Conservation (phyloP, 2,113 vertebrate species). For the Hemiscyllium ocellatum region DNA sequence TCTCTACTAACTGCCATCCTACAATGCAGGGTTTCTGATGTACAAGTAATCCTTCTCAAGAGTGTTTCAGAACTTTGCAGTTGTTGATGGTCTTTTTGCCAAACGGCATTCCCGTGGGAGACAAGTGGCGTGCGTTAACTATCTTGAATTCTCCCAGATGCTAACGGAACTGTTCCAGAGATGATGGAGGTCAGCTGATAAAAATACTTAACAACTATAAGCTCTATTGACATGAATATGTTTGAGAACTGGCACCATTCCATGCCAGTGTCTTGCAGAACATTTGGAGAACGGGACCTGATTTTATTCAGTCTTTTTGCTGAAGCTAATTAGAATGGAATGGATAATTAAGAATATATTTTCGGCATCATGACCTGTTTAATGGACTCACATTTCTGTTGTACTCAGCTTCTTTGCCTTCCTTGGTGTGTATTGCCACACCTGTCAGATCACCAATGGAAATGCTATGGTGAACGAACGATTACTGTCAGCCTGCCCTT, state of each 20-base stretch:
- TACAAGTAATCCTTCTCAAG: not conserved
- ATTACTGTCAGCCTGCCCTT: not conserved
- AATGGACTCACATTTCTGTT: not conserved
- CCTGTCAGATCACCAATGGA: not conserved
- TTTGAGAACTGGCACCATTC: not conserved
- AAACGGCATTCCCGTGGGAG: not conserved
- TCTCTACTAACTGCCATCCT: not conserved
- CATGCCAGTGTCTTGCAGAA: not conserved
- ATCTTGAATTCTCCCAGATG: not conserved
- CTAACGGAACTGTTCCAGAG: not conserved
- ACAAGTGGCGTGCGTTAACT: not conserved
- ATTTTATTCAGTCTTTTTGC: not conserved
- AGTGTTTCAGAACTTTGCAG: not conserved
- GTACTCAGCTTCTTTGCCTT: not conserved
- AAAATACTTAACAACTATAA: not conserved
- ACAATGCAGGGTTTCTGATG: not conserved
- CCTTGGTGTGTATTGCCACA: not conserved
- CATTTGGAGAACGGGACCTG: not conserved
- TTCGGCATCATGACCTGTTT: not conserved
- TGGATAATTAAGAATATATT: slow-evolving; percentile 1
- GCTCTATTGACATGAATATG: not conserved
- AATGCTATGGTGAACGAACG: not conserved
- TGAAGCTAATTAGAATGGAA: not conserved
- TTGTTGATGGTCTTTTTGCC: not conserved
- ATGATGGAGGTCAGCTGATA: not conserved